phyloP scores from a whole-genome alignment of 1,140 invertebrate species.

The Zaprionus gabonicus region DNA sequence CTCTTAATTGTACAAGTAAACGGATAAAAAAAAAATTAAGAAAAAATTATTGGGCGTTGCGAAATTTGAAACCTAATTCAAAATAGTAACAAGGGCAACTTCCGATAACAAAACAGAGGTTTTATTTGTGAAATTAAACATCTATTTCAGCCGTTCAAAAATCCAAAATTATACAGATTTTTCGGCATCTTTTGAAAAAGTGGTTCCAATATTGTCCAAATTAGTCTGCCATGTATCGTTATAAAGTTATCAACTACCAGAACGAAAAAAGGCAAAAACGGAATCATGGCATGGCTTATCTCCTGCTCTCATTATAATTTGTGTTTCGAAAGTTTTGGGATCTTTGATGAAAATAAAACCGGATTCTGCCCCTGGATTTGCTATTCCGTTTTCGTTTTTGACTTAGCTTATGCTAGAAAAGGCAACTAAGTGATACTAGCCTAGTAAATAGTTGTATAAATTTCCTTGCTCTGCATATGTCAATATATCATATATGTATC shows the following conservation, averaged over 20 bases:
- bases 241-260: not conserved
- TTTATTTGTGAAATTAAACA: not conserved
- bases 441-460: constrained; percentile 30
- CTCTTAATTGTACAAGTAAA: constrained; percentile 11
- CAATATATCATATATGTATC: constrained; percentile 9
- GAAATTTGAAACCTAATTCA: constrained; percentile 2
- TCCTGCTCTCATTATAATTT: not conserved
- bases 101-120: not conserved
- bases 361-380: not conserved
- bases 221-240: too few species aligned
- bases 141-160: not conserved
- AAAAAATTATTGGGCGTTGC: constrained; percentile 14
- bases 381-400: not conserved
- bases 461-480: constrained; percentile 5
- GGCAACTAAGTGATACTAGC: constrained; percentile 53
- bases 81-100: not conserved
- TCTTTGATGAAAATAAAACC: constrained; percentile 11
- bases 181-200: not conserved
- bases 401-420: constrained; percentile 46
- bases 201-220: not conserved
- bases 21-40: constrained; percentile 22
- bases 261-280: not conserved
- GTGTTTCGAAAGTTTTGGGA: not conserved
- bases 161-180: not conserved
- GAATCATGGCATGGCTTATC: not conserved